Evolutionary conservation across 2,113 vertebrate genomes (phyloP).

Genomic region (Rostratula benghalensis): DNA sequence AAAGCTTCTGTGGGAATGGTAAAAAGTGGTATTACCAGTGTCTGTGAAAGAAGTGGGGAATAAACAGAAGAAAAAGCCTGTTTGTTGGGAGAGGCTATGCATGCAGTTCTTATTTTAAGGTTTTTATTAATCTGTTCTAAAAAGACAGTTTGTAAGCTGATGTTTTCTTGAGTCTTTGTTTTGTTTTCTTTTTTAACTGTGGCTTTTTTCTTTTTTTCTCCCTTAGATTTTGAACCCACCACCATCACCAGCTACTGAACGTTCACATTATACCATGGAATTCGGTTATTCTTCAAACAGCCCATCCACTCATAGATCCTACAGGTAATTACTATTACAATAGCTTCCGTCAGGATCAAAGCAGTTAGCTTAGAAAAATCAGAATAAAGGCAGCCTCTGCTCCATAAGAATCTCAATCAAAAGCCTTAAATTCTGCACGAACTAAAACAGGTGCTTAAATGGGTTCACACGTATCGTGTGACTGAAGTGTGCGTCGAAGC

Average conservation of each 20-base stretch:
- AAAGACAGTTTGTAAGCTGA: not conserved
- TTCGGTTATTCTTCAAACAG: conserved; percentile 97
- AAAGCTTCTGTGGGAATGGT: not conserved
- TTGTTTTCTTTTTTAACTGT: not conserved
- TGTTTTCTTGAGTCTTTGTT: not conserved
- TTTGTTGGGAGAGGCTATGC: not conserved
- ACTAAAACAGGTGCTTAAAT: not conserved
- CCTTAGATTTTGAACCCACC: conserved; percentile 95
- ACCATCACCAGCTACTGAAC: conserved; percentile 94
- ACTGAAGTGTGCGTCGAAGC: not conserved
- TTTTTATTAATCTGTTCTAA: not conserved
- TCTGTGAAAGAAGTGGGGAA: not conserved
- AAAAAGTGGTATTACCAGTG: not conserved
- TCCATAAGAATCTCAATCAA: not conserved
- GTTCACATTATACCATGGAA: conserved; percentile 97
- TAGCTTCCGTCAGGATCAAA: not conserved
- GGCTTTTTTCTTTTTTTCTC: not conserved
- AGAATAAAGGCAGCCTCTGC: conserved; percentile 17
- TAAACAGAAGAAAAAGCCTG: not conserved
- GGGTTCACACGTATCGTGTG: not conserved
- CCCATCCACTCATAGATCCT: conserved; percentile 96
- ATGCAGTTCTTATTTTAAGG: not conserved
- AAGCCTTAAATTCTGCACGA: not conserved
- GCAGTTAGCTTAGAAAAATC: not conserved
- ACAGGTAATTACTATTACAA: conserved; percentile 82